A percentile compares a stretch with the other conserved stretches of the same genome.
Evolutionary conservation across 2,888 invertebrate genomes (phyloP).

Genomic region (Cosmopolites sordidus): DNA sequence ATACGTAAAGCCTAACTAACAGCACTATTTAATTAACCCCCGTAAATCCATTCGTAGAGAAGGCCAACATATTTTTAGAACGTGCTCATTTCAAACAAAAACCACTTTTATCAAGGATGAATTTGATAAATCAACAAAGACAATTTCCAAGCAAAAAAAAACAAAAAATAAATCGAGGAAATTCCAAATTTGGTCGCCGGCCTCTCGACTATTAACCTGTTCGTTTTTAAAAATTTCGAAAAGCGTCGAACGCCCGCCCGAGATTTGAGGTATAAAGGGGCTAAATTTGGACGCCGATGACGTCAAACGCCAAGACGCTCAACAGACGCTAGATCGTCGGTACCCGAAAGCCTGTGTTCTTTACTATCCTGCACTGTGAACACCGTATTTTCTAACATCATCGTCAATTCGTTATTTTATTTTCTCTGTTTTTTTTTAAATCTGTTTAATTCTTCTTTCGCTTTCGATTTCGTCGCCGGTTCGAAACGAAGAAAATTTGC

Average conservation of each 20-base stretch:
- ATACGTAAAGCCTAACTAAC: too few species aligned
- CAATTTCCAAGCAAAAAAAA: neutral
- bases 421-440: too few species aligned
- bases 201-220: neutral
- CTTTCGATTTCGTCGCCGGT: conserved; percentile 1
- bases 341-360: conserved; percentile 31
- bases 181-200: neutral
- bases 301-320: conserved; percentile 36
- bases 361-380: conserved; percentile 36
- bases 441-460: neutral
- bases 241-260: conserved; percentile 12
- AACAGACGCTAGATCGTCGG: conserved; percentile 25
- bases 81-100: too few species aligned
- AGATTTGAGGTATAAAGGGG: conserved; percentile 28
- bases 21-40: too few species aligned
- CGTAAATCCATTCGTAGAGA: too few species aligned
- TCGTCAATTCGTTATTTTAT: neutral
- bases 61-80: too few species aligned
- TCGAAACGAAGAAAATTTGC: too few species aligned
- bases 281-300: conserved; percentile 42
- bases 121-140: too few species aligned
- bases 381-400: conserved; percentile 23
- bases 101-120: too few species aligned
- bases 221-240: conserved; percentile 11
- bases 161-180: neutral